Conservation (phyloP, 1,140 invertebrate species). For the Euschistus heros region DNA sequence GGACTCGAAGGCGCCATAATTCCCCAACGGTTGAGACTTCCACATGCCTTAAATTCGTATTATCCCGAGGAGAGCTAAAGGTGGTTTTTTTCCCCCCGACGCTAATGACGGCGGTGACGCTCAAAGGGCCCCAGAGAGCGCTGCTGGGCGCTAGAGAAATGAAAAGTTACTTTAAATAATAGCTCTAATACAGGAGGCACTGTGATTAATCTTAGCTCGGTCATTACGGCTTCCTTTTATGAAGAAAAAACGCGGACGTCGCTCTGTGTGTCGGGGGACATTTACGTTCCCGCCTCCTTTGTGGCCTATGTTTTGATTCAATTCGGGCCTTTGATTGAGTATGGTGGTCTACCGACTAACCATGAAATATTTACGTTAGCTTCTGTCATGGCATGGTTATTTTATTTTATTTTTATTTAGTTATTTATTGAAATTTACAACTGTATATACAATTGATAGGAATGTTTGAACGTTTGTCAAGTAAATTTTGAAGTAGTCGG, state of each 20-base stretch:
- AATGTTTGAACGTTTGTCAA: too few relatives aligned
- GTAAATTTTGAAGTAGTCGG: too few relatives aligned
- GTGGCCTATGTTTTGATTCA: too few relatives aligned
- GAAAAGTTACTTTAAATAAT: conserved; percentile 25
- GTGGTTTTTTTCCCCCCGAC: background rate
- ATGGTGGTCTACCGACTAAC: too few relatives aligned
- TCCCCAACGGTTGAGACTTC: background rate
- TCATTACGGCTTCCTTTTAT: conserved; percentile 21
- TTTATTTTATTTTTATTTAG: too few relatives aligned
- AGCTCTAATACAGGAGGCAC: conserved; percentile 17
- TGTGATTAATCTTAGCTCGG: conserved; percentile 19
- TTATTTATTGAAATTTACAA: too few relatives aligned
- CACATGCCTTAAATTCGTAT: conserved; percentile 11
- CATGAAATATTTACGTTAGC: too few relatives aligned
- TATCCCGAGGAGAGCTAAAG: background rate
- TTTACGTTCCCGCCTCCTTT: background rate
- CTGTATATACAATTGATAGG: too few relatives aligned
- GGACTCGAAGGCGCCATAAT: background rate
- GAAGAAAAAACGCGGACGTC: conserved; percentile 9
- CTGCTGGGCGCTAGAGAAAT: conserved; percentile 9
- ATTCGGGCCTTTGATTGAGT: too few relatives aligned
- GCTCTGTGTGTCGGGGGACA: conserved; percentile 14
- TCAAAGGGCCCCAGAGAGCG: background rate
- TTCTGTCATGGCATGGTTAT: too few relatives aligned
- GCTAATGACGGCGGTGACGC: conserved; percentile 6